Percentiles rank a stretch among this genome's conserved stretches.
Conservation (phyloP, 2,797 vertebrate species). For the Xenops minutus region DNA sequence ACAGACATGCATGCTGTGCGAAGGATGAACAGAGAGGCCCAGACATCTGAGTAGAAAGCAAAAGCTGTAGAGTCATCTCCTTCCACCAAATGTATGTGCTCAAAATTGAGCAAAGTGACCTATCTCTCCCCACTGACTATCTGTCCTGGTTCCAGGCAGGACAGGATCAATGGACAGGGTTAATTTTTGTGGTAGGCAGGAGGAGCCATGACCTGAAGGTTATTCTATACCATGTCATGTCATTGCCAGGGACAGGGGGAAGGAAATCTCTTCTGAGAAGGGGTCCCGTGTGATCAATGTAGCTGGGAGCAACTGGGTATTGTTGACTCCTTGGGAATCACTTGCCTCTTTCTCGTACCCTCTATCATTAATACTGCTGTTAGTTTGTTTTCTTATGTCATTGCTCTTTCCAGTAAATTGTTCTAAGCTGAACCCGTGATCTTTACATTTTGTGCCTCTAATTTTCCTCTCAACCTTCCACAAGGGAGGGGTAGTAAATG, state of each 20-base stretch:
- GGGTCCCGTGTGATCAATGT: neutral
- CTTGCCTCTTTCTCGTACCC: neutral
- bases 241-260: neutral
- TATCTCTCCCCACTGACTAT: neutral
- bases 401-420: neutral
- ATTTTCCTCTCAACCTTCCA: neutral
- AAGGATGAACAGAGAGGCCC: neutral
- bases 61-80: neutral
- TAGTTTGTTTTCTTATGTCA: neutral
- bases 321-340: neutral
- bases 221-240: neutral
- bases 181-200: neutral
- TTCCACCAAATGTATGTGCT: neutral
- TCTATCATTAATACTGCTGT: neutral
- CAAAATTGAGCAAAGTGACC: neutral
- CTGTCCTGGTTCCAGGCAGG: neutral
- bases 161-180: neutral
- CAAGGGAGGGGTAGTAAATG: neutral
- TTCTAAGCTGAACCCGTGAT: neutral
- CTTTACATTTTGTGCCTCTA: neutral
- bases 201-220: neutral
- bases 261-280: neutral
- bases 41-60: neutral
- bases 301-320: neutral
- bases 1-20: neutral